Evolutionary conservation across 2,797 vertebrate genomes (phyloP).

Genomic region (Diplodus sargus): DNA sequence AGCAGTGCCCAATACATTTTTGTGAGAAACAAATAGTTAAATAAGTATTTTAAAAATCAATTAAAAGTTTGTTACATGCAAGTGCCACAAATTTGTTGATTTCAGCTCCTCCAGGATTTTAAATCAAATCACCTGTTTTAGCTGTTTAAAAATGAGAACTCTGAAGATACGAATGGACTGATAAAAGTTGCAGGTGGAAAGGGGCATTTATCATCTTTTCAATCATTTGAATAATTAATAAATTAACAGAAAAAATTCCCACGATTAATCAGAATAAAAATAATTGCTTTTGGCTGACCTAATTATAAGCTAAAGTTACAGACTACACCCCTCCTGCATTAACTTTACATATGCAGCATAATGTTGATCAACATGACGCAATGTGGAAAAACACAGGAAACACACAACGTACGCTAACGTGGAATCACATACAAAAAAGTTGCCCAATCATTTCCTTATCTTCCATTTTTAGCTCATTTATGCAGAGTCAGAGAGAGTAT

Average conservation of each 20-base stretch:
- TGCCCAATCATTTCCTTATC: constrained; percentile 29
- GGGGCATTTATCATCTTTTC: neutral
- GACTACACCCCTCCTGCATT: neutral
- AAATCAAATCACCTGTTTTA: neutral
- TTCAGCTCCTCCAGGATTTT: neutral
- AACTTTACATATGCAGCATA: neutral
- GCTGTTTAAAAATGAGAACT: neutral
- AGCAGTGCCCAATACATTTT: neutral
- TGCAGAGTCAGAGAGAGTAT: neutral
- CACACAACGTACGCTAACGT: neutral
- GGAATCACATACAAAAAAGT: neutral
- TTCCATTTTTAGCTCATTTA: neutral
- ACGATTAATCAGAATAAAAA: neutral
- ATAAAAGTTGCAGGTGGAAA: neutral
- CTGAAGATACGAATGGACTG: neutral
- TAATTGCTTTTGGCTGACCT: neutral
- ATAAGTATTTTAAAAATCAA: neutral
- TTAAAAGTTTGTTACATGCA: neutral
- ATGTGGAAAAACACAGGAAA: neutral
- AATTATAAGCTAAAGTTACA: constrained; percentile 2
- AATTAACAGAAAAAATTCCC: neutral
- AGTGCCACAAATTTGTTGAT: constrained; percentile 1
- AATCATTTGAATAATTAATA: neutral
- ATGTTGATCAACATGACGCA: neutral
- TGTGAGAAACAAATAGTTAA: neutral